Conservation (phyloP, 2,888 invertebrate species). For the Leptarthrus brevirostris region DNA sequence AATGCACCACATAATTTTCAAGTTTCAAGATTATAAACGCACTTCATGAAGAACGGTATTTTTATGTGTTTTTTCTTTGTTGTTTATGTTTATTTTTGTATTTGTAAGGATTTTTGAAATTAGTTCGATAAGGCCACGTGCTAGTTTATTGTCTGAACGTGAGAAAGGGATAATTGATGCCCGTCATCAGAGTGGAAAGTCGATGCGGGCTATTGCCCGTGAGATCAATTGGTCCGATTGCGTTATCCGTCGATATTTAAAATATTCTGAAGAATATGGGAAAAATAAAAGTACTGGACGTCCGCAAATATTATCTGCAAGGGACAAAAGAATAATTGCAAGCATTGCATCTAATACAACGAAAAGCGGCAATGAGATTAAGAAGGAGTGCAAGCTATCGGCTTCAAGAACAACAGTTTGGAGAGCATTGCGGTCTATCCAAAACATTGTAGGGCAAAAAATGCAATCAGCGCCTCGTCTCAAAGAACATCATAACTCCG, state of each 20-base stretch:
- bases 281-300: neutral
- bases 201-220: neutral
- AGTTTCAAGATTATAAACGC: too few relatives aligned
- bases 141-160: too few relatives aligned
- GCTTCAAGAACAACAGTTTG: neutral
- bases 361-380: neutral
- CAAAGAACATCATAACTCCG: too few relatives aligned
- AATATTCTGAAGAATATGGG: neutral
- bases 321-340: neutral
- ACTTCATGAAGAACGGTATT: too few relatives aligned
- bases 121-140: too few relatives aligned
- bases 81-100: too few relatives aligned
- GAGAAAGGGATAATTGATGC: neutral
- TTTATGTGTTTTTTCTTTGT: too few relatives aligned
- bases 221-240: neutral
- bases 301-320: neutral
- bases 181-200: neutral
- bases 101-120: too few relatives aligned
- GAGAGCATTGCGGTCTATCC: too few relatives aligned
- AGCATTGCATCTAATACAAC: neutral
- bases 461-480: too few relatives aligned
- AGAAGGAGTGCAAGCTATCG: neutral
- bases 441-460: too few relatives aligned
- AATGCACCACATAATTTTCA: too few relatives aligned
- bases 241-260: neutral